Base-by-base conservation (phyloP, 2,888 invertebrate genomes). In the Eulithis prunata region DNA sequence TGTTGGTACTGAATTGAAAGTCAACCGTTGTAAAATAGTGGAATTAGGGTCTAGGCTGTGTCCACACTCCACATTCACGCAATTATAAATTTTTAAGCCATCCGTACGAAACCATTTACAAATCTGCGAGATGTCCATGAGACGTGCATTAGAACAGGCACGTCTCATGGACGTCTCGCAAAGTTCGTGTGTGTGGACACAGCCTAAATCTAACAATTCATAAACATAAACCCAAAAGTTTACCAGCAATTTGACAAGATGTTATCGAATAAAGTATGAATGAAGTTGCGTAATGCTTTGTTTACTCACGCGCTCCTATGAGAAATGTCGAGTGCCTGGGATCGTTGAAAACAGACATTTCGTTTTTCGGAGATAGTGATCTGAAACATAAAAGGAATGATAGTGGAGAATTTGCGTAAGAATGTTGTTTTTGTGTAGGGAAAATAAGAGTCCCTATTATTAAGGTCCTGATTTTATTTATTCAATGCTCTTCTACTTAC, bases 201-300 rank as follows among this genome's bases (percentile, higher is more conserved):
- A 47, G 47, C 47, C 49, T 13, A 10, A 6, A 53, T 53, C 36
- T 53, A 36, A 53, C 28, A 28, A 56, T 43, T 14, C 28, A 43
- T 11, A 59, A 59, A 59, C 52, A 43, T 36, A 41, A 57, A 57
- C 49, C 13, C 28, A 38, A 43, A 55, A 62, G 43, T 62, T 66
- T 66, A 59, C 58, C 55, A 62, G 62, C 56, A 28, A 36, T 67
- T 46, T 63, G 67, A 68, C 68, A 64, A 57, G 68, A 68, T 58
- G 47, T 45, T 67, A 64, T 64, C 64, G 53, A 7, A 12, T 47
- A 55, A 56, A 51, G 59, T 60, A 60, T 68, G 68, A 68, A 68
- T 68, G 68, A 68, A 61, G 64, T 68, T 68, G 28, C 61, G 64
- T 61, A 57, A 68, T 38, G 54, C 56, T 64, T 68, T 68, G 60